A percentile compares a stretch with the other conserved stretches of the same genome.
phyloP scores from a whole-genome alignment of 2,113 vertebrate species.

The Piaya cayana region DNA sequence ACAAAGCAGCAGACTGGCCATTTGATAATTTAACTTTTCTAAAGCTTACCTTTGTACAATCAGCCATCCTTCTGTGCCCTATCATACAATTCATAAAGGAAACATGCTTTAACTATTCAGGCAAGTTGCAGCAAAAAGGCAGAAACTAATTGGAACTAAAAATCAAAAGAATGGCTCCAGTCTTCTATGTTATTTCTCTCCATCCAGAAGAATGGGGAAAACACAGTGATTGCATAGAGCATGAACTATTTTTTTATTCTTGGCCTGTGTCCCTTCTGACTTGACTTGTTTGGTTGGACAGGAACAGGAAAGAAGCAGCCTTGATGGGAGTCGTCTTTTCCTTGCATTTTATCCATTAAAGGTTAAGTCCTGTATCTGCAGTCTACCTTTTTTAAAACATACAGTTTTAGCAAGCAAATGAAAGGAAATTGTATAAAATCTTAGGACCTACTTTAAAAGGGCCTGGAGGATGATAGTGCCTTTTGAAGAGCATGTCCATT shows the following conservation, averaged over 20 bases:
- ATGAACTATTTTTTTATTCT: background rate
- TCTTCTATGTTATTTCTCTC: background rate
- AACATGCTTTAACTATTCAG: background rate
- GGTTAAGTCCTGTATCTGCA: background rate
- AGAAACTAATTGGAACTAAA: background rate
- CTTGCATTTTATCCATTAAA: background rate
- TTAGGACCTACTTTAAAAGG: background rate
- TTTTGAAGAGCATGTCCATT: slow-evolving; percentile 66
- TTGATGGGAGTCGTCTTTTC: background rate
- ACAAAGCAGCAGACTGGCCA: background rate
- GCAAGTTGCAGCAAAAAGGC: background rate
- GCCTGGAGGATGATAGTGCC: slow-evolving; percentile 61
- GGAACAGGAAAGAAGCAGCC: background rate
- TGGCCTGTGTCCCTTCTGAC: background rate
- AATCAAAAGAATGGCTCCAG: background rate
- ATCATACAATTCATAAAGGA: background rate
- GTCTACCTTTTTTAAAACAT: background rate
- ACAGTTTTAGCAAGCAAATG: background rate
- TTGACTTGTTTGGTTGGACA: background rate
- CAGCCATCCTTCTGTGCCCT: background rate
- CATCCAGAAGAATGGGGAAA: background rate
- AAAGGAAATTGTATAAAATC: background rate
- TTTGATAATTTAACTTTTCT: background rate
- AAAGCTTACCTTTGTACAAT: background rate
- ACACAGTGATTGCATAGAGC: background rate